Evolutionary conservation across 2,888 invertebrate species (phyloP).

Genomic region (Nesidiocoris tenuis): DNA sequence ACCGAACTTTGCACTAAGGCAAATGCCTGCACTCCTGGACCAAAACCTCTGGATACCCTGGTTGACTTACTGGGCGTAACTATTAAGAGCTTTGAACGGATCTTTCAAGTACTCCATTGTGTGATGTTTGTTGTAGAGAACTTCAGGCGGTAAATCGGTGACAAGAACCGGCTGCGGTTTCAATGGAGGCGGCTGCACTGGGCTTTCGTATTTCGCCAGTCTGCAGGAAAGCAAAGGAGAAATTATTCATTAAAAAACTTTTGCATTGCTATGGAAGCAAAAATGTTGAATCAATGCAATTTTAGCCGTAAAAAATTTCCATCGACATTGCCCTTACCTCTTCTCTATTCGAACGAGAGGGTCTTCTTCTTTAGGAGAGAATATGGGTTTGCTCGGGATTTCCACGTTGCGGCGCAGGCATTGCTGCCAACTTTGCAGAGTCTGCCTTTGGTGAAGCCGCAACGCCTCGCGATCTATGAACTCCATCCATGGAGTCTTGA

Average conservation of each 20-base stretch:
- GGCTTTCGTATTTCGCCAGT: constrained; percentile 65
- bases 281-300: too few species aligned
- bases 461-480: constrained; percentile 63
- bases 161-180: constrained; percentile 56
- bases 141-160: constrained; percentile 54
- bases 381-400: constrained; percentile 51
- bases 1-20: too few species aligned
- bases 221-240: constrained; percentile 52
- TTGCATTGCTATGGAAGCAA: too few species aligned
- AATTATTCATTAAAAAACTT: too few species aligned
- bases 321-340: constrained; percentile 11
- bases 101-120: constrained; percentile 56
- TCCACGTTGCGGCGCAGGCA: constrained; percentile 58
- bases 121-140: constrained; percentile 55
- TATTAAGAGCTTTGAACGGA: constrained; percentile 57
- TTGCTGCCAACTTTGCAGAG: constrained; percentile 60
- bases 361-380: constrained; percentile 52
- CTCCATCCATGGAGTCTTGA: constrained; percentile 66
- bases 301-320: background rate
- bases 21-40: too few species aligned
- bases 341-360: constrained; percentile 56
- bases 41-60: too few species aligned
- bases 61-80: constrained; percentile 58
- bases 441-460: constrained; percentile 59
- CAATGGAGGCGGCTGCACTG: constrained; percentile 61